phyloP scores from a whole-genome alignment of 2,113 vertebrate species.

The Equus quagga region DNA sequence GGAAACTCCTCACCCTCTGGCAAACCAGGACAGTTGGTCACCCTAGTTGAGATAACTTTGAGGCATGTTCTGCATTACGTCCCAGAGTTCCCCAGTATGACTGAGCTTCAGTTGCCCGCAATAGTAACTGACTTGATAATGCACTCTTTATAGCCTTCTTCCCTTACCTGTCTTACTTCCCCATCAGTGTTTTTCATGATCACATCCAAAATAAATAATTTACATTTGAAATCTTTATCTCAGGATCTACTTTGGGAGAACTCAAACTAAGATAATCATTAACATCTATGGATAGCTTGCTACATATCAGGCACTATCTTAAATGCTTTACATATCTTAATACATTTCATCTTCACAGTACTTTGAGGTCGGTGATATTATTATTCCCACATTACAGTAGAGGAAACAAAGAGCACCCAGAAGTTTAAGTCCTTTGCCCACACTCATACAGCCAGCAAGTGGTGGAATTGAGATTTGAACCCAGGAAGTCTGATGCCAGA shows the following conservation, averaged over 20 bases:
- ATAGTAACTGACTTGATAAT: background rate
- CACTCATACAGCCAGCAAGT: background rate
- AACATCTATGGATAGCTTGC: background rate
- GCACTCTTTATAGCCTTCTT: background rate
- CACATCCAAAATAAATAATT: background rate
- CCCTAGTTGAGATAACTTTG: background rate
- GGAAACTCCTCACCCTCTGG: background rate
- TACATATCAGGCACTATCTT: background rate
- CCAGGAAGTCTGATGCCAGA: background rate
- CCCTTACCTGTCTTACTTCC: background rate
- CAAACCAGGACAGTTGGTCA: background rate
- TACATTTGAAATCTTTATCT: background rate
- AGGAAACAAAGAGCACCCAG: background rate
- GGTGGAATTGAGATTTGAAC: background rate
- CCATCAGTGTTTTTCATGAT: background rate
- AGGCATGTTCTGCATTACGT: background rate
- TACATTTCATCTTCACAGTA: background rate
- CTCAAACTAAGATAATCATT: background rate
- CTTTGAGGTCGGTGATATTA: background rate
- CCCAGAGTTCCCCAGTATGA: background rate
- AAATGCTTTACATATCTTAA: background rate
- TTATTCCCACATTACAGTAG: background rate
- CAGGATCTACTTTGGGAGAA: background rate
- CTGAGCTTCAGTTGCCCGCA: background rate
- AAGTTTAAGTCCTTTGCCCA: background rate